These are phyloP conservation scores for Xenops minutus DNA, from an alignment of 2,797 vertebrate species.

Conservation along the genomic window DNA sequence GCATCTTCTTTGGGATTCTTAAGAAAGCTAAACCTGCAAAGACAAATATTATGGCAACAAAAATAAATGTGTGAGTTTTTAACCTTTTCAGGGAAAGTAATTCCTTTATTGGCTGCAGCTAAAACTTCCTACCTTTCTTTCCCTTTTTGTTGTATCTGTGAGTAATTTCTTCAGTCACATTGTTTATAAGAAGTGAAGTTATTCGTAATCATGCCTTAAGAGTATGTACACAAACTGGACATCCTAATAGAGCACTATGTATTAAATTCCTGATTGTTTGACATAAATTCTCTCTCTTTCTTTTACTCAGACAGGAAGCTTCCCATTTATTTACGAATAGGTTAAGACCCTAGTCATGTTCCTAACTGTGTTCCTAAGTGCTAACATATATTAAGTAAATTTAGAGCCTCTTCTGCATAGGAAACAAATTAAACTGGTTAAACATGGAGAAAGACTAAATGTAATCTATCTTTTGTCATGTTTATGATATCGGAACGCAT, in stretches of 20 bases:
- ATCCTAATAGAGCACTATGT: slow-evolving; percentile 88
- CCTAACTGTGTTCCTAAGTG: slow-evolving; percentile 87
- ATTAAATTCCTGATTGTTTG: slow-evolving; percentile 98
- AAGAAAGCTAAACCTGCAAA: slow-evolving; percentile 78
- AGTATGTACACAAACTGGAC: slow-evolving; percentile 93
- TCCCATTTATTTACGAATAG: slow-evolving; percentile 90
- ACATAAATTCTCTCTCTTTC: slow-evolving; percentile 92
- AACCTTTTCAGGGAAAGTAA: slow-evolving; percentile 83
- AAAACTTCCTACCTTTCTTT: slow-evolving; percentile 86
- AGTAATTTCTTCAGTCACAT: slow-evolving; percentile 88
- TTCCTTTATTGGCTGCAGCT: slow-evolving; percentile 78
- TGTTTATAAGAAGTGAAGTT: slow-evolving; percentile 93
- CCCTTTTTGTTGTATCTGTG: slow-evolving; percentile 86
- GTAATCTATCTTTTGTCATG: slow-evolving; percentile 88
- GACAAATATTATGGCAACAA: slow-evolving; percentile 85
- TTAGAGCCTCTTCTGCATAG: slow-evolving; percentile 87
- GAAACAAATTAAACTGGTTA: slow-evolving; percentile 93
- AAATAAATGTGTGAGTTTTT: slow-evolving; percentile 81
- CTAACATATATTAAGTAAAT: slow-evolving; percentile 95
- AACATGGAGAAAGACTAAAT: slow-evolving; percentile 85
- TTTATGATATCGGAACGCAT: slow-evolving; percentile 86
- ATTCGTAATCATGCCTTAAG: slow-evolving; percentile 90
- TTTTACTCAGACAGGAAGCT: slow-evolving; percentile 89
- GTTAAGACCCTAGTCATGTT: slow-evolving; percentile 88
- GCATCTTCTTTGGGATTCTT: slow-evolving; percentile 75